Conservation (phyloP, 1,140 invertebrate species). For the Heliconius nattereri region DNA sequence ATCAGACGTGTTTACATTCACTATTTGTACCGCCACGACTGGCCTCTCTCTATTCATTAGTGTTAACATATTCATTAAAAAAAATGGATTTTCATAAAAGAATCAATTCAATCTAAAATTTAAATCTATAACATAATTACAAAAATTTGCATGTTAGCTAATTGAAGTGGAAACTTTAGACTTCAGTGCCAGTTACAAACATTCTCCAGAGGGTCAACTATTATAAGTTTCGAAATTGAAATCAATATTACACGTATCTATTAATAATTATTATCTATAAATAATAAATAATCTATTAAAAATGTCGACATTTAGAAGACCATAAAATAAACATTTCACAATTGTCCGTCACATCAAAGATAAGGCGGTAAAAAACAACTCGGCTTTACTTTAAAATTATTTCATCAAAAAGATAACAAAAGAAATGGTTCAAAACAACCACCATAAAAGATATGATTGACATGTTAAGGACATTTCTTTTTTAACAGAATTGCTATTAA, state of each 20-base stretch:
- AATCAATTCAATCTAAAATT: too few relatives aligned
- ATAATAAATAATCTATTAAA: not conserved
- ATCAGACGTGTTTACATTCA: too few relatives aligned
- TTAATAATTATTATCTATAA: too few relatives aligned
- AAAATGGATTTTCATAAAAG: too few relatives aligned
- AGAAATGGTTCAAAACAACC: constrained; percentile 7
- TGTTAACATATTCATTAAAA: too few relatives aligned
- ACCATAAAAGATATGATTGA: constrained; percentile 1
- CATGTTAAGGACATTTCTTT: not conserved
- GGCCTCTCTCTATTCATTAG: too few relatives aligned
- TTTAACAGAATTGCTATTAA: not conserved
- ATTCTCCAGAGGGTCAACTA: too few relatives aligned
- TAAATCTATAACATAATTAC: too few relatives aligned
- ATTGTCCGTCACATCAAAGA: constrained; percentile 40
- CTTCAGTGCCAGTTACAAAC: too few relatives aligned
- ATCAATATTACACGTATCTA: not conserved
- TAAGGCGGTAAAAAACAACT: constrained; percentile 33
- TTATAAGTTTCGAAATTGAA: not conserved
- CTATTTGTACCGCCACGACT: too few relatives aligned
- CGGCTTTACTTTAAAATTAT: constrained; percentile 24
- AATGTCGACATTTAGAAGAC: constrained; percentile 16
- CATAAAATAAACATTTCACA: constrained; percentile 25
- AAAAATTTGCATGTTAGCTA: too few relatives aligned
- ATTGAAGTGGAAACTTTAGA: too few relatives aligned
- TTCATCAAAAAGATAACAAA: constrained; percentile 30